Conservation (phyloP, 2,113 vertebrate genomes). For the Hippocampus barbouri region DNA sequence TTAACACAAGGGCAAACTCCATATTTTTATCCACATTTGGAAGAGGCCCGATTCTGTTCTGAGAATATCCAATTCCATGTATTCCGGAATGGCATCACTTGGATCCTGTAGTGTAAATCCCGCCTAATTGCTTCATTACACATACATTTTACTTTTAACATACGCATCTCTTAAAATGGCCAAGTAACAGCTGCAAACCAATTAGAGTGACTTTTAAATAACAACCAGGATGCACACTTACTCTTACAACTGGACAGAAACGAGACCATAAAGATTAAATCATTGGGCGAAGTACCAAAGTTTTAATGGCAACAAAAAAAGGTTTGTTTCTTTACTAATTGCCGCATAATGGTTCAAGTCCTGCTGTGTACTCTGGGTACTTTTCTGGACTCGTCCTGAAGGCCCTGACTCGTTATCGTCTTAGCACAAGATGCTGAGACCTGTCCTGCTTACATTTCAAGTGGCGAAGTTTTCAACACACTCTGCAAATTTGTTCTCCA, state of each 20-base stretch:
- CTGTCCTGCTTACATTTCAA: background rate
- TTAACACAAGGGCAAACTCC: no score
- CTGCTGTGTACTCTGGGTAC: background rate
- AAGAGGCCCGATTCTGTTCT: background rate
- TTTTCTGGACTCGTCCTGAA: background rate
- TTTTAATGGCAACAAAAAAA: slow-evolving; percentile 2
- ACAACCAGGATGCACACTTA: background rate
- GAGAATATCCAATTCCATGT: background rate
- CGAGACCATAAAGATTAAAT: background rate
- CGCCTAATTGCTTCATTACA: background rate
- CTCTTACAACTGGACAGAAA: background rate
- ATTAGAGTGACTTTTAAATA: slow-evolving; percentile 1
- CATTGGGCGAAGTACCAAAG: background rate
- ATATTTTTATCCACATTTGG: background rate
- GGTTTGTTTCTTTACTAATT: background rate
- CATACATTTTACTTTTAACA: background rate
- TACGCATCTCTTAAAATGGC: background rate
- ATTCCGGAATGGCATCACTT: background rate
- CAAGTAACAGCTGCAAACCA: background rate
- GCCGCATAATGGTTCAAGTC: background rate
- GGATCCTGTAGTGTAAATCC: background rate
- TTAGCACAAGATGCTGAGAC: background rate
- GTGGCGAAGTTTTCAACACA: background rate
- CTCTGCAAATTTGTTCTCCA: background rate
- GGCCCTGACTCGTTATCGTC: background rate